These are phyloP conservation scores for Marronus borbonicus DNA, from an alignment of 2,888 invertebrate genomes.

Conservation along the genomic window DNA sequence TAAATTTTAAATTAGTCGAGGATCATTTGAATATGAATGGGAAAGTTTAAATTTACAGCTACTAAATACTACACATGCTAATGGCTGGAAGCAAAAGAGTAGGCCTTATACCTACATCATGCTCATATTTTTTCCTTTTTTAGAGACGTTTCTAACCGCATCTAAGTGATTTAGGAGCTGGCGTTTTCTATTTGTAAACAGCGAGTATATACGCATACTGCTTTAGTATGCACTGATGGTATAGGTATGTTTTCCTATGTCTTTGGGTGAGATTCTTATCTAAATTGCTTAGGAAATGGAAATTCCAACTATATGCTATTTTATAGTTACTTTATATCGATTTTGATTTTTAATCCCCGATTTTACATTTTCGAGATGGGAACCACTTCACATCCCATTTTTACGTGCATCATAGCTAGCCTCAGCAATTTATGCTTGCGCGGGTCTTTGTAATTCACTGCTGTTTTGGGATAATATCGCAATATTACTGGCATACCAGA, in stretches of 20 bases:
- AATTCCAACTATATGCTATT: neutral
- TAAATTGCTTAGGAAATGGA: conserved; percentile 1
- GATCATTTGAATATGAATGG: conserved; percentile 19
- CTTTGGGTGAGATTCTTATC: conserved; percentile 14
- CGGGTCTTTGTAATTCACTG: neutral
- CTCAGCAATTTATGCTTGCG: neutral
- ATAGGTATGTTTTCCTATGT: neutral
- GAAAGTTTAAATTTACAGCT: conserved; percentile 16
- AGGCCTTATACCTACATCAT: neutral
- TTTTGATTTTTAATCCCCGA: neutral
- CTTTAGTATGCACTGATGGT: neutral
- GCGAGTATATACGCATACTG: neutral
- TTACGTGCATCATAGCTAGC: neutral
- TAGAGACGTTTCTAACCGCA: conserved; percentile 9
- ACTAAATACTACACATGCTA: conserved; percentile 17
- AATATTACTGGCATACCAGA: conserved; percentile 13
- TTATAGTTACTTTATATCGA: neutral
- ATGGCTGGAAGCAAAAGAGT: neutral
- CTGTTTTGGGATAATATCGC: conserved; percentile 29
- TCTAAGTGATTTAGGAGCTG: conserved; percentile 5
- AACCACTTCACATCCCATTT: neutral
- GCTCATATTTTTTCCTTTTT: conserved; percentile 6
- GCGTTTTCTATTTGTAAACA: conserved; percentile 2
- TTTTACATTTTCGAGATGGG: neutral
- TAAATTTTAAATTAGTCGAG: conserved; percentile 33